These are phyloP conservation scores for Orthosia gracilis DNA, from an alignment of 2,888 invertebrate species.

Conservation along the genomic window DNA sequence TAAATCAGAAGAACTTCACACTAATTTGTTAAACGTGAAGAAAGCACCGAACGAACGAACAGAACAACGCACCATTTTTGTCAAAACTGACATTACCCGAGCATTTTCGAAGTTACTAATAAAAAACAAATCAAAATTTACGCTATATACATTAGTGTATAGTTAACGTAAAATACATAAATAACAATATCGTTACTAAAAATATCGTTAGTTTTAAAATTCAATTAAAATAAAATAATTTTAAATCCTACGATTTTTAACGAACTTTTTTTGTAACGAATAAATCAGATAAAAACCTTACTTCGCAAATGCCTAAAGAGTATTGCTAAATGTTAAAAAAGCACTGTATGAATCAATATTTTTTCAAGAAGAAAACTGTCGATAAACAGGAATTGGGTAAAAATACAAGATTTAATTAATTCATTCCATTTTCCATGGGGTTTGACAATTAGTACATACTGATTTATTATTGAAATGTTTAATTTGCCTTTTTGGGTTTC, in stretches of 20 bases:
- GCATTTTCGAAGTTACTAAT: constrained; percentile 12
- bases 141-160: neutral
- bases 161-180: neutral
- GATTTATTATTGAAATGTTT: neutral
- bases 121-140: neutral
- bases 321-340: constrained; percentile 26
- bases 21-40: constrained; percentile 81
- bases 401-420: neutral
- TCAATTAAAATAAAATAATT: neutral
- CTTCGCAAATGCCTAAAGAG: constrained; percentile 30
- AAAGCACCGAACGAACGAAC: constrained; percentile 75
- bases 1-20: constrained; percentile 88
- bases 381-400: neutral
- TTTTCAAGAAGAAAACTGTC: neutral
- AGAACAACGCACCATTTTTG: constrained; percentile 66
- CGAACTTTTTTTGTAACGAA: no score
- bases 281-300: neutral
- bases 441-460: neutral
- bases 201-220: neutral
- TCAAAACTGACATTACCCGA: constrained; percentile 53
- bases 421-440: neutral
- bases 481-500: neutral
- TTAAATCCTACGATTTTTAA: accelerated
- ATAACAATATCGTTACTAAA: no score
- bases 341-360: constrained; percentile 26